These are phyloP conservation scores for Oreochromis spilurus DNA, from an alignment of 2,113 vertebrate species.

Conservation along the genomic window DNA sequence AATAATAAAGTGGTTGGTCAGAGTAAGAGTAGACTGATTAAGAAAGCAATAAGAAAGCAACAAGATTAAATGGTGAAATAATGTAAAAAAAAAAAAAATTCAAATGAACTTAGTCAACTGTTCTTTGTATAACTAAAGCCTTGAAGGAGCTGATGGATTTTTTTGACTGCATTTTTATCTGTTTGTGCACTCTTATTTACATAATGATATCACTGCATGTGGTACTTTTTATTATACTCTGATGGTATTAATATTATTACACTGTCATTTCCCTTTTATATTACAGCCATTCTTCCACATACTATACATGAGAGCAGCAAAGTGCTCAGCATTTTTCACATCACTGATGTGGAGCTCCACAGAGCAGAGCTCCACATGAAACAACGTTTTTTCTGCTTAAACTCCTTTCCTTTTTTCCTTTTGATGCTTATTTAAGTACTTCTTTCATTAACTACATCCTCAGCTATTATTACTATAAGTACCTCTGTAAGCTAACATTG, in stretches of 20 bases:
- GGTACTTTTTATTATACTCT: neutral
- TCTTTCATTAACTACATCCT: neutral
- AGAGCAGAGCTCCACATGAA: neutral
- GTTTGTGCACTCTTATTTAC: neutral
- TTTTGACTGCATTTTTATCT: neutral
- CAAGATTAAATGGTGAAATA: neutral
- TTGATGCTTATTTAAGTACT: neutral
- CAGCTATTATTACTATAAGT: neutral
- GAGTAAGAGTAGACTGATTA: neutral
- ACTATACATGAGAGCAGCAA: neutral
- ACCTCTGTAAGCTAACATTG: neutral
- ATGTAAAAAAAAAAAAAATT: neutral
- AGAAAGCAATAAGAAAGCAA: neutral
- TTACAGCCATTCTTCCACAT: neutral
- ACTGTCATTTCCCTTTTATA: neutral
- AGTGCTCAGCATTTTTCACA: neutral
- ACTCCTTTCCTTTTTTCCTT: neutral
- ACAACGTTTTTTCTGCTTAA: neutral
- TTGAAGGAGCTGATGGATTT: neutral
- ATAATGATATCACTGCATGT: neutral
- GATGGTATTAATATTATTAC: neutral
- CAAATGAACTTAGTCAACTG: neutral
- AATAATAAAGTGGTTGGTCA: neutral
- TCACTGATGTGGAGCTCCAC: neutral
- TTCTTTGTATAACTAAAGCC: neutral